A percentile compares a stretch with the other conserved stretches of the same genome.
Evolutionary conservation across 2,888 invertebrate genomes (phyloP).

Genomic region (Eucriotettix oculatus): DNA sequence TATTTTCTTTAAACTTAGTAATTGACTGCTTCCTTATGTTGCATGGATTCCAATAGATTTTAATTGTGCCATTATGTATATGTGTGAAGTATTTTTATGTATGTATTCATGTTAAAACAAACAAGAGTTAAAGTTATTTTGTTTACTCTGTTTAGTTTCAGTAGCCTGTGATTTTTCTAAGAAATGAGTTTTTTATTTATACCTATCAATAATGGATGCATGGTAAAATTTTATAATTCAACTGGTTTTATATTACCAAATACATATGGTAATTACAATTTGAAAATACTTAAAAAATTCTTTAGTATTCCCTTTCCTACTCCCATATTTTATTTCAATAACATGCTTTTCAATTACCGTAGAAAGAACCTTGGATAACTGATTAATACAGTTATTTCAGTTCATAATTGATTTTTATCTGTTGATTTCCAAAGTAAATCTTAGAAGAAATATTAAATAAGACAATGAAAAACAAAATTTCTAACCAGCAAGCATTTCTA

Average conservation of each 20-base stretch:
- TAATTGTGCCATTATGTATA: not conserved
- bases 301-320: not conserved
- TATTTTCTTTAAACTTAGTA: not conserved
- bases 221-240: slow-evolving; percentile 4
- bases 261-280: slow-evolving; percentile 1
- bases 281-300: not conserved
- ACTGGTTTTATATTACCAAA: slow-evolving; percentile 3
- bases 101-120: not conserved
- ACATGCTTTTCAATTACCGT: too few species aligned
- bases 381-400: too few species aligned
- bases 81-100: not conserved
- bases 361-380: too few species aligned
- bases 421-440: too few species aligned
- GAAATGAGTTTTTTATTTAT: slow-evolving; percentile 6
- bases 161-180: slow-evolving; percentile 6
- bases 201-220: slow-evolving; percentile 4
- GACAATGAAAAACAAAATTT: too few species aligned
- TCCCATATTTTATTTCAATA: too few species aligned
- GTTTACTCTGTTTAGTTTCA: not conserved
- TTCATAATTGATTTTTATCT: too few species aligned
- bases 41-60: not conserved
- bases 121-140: not conserved
- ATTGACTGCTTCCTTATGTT: not conserved
- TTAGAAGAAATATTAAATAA: too few species aligned
- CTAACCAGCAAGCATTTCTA: too few species aligned